Percentiles rank a stretch among this genome's conserved stretches.
Evolutionary conservation across 2,797 vertebrate species (phyloP).

Genomic region (Sebastes iracundus): DNA sequence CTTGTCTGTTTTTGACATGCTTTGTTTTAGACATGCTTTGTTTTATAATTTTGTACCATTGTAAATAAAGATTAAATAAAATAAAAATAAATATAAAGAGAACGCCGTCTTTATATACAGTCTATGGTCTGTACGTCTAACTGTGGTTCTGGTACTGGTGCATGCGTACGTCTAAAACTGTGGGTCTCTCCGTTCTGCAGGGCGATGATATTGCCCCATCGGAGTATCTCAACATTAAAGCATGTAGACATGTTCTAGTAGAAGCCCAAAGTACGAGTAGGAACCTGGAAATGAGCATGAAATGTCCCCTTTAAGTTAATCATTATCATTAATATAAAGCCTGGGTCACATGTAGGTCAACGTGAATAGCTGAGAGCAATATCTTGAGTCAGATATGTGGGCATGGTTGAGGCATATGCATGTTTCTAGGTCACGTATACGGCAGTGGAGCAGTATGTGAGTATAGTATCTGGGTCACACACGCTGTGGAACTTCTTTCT

Average conservation of each 20-base stretch:
- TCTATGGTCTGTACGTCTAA: too few relatives aligned
- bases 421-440: constrained; percentile 79
- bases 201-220: too few relatives aligned
- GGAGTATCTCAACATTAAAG: neutral
- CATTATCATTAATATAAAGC: neutral
- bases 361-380: constrained; percentile 39
- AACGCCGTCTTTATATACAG: too few relatives aligned
- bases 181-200: too few relatives aligned
- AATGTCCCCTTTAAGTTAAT: neutral
- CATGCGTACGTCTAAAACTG: too few relatives aligned
- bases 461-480: constrained; percentile 78
- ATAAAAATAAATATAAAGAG: too few relatives aligned
- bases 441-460: constrained; percentile 63
- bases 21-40: too few relatives aligned
- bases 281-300: neutral
- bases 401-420: constrained; percentile 69
- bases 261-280: neutral
- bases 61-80: too few relatives aligned
- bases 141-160: too few relatives aligned
- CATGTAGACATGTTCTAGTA: too few relatives aligned
- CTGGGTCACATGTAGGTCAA: constrained; percentile 63
- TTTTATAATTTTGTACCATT: too few relatives aligned
- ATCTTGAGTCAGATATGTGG: constrained; percentile 69
- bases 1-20: too few relatives aligned
- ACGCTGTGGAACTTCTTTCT: constrained; percentile 66